Evolutionary conservation across 2,888 invertebrate genomes (phyloP), one percentile per base, ranked within the genome.

Genomic region (Nysson spinosus): DNA sequence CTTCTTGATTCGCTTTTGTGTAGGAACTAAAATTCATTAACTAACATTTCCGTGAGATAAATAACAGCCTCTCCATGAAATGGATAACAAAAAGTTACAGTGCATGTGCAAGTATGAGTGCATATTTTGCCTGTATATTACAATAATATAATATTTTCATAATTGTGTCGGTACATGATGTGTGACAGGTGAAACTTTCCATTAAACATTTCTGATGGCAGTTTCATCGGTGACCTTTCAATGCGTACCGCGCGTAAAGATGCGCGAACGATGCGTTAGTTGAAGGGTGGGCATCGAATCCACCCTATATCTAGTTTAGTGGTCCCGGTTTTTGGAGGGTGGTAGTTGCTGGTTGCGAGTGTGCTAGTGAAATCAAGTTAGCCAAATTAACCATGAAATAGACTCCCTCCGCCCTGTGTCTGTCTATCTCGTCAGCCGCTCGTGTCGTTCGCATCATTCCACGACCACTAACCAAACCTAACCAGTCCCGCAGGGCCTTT

Each of bases 381-480:
- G 84, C 78, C 83, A 87, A 87, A 87, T 87, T 87, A 87, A 86
- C 84, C 87, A 86, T 87, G 87, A 87, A 87, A 88, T 88, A 88
- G 87, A 87, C 86, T 86, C 86, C 80, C 84, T 83, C 79, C 81
- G 80, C 82, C 83, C 82, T 78, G 78, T 81, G 82, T 80, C 82
- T 79, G 75, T 79, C 81, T 80, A 78, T 80, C 77, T 75, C 73
- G 77, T 78, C 78, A 72, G 75, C 69, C 77, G 76, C 72, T 76
- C 72, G 78, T 80, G 76, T 79, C 75, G 75, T 78, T 72, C 79
- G 71, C 77, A 76, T 77, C 78, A 78, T 65, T 74, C 75, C 61
- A 73, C 67, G 65, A 72, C 71, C 74, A 50, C 75, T 66, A 75
- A 69, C 69, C 73, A 73, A 75, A 71, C 63, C 73, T 72, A 74